Evolutionary conservation across 2,113 vertebrate genomes (phyloP), one percentile per base, ranked within the genome.

Genomic region (Halcyon malimbica): DNA sequence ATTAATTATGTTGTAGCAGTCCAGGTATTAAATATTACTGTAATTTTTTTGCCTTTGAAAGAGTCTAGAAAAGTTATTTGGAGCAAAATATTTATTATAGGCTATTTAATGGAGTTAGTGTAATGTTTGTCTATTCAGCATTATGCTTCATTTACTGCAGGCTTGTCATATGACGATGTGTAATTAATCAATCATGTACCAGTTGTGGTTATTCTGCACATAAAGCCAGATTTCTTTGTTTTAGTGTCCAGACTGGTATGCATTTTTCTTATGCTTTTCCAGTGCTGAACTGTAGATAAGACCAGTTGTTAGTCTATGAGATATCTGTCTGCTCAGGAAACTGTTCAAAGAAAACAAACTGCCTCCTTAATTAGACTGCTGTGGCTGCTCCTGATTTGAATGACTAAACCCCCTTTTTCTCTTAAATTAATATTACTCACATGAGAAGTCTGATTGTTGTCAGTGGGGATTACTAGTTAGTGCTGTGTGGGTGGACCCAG

Each of bases 351-450:
- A 60, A 94, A 94, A 90, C 56, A 92, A 87, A 78, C 83, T 65
- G 69, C 48, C 88, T 87, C 77, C 86, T 92, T 90, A 87, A 75
- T 94, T 94, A 89, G 71, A 60, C 78, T 33, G 23, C 48, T 91
- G 56, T 51, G 68, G 20, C 71, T 83, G 42, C 56, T 96, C 16
- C 69, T 70, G 42, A 37, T 87, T 64, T 82, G 77, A 93, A 79
- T 89, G 86, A 69, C 48, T 89, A 79, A 75, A 84, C 84, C 80
- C 46, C 21, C 51, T 42, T 56, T 86, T 93, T 87, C 48, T 78
- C 69, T 92, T 65, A 87, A 37, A 83, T 86, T 83, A 88, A 67
- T 83, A 37, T 39, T 94, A 91, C 53, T 87, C 81, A 69, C 81
- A 85, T n/a, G 37, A 80, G 67, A 93, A 79, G 57, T 48, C 65